Evolutionary conservation across 2,113 vertebrate genomes (phyloP).

Genomic region (Tringa solitaria): DNA sequence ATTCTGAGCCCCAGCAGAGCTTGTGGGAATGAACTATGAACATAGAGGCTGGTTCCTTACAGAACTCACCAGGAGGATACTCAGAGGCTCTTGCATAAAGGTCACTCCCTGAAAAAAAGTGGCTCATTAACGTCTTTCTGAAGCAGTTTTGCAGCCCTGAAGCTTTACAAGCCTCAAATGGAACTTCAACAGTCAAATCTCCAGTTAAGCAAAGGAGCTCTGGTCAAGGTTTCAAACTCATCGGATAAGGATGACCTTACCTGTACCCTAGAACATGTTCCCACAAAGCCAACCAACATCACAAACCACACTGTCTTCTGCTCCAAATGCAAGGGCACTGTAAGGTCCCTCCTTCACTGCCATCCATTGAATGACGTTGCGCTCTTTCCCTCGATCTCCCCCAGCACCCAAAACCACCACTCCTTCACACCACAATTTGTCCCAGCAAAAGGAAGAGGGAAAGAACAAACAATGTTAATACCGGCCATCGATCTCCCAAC

Average conservation of each 20-base stretch:
- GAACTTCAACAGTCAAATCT: accelerated
- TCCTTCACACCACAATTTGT: neutral
- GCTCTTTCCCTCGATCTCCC: neutral
- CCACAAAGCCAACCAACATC: neutral
- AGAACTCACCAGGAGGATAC: neutral
- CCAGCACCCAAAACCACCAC: neutral
- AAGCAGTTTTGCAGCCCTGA: neutral
- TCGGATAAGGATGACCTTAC: neutral
- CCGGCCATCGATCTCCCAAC: accelerated
- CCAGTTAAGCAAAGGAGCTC: neutral
- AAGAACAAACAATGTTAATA: neutral
- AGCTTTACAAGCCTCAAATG: neutral
- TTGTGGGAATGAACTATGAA: neutral
- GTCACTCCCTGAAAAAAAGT: neutral
- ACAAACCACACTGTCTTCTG: too few species aligned
- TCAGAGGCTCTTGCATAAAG: neutral
- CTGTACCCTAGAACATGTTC: neutral
- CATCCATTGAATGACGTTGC: accelerated
- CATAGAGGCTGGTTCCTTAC: neutral
- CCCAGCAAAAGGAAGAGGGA: neutral
- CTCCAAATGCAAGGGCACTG: neutral
- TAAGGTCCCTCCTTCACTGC: too few species aligned
- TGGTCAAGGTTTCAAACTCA: neutral
- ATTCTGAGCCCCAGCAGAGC: neutral
- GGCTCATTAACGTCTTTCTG: neutral